Conservation (phyloP, 2,113 vertebrate species). For the Rhinoderma darwinii region DNA sequence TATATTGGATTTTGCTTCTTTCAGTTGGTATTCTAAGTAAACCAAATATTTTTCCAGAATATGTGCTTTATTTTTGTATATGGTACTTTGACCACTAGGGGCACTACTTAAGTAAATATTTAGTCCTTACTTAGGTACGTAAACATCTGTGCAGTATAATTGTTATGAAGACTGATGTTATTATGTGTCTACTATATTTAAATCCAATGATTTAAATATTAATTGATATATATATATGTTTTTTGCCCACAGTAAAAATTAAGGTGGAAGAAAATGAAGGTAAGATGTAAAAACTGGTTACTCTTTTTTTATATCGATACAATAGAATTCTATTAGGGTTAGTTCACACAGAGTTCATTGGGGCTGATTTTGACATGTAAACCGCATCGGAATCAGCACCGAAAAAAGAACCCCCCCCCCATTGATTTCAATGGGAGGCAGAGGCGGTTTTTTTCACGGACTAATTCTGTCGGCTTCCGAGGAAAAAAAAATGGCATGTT, state of each 20-base stretch:
- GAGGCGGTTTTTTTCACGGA: too few species aligned
- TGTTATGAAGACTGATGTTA: not conserved
- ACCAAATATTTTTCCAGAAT: not conserved
- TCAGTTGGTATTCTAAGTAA: not conserved
- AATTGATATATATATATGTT: not conserved
- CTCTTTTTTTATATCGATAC: too few species aligned
- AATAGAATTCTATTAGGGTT: too few species aligned
- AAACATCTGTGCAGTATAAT: not conserved
- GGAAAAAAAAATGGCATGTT: too few species aligned
- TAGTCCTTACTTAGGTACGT: not conserved
- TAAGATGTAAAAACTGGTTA: not conserved
- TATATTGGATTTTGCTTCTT: too few species aligned
- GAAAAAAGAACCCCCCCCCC: too few species aligned
- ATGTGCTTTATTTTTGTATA: too few species aligned
- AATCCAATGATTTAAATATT: not conserved
- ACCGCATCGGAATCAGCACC: too few species aligned
- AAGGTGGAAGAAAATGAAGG: constrained; percentile 69
- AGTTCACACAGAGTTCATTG: too few species aligned
- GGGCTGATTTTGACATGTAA: too few species aligned
- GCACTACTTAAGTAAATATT: not conserved
- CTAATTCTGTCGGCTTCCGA: too few species aligned
- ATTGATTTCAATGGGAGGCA: too few species aligned
- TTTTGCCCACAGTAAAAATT: constrained; percentile 74
- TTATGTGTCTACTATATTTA: not conserved
- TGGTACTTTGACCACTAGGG: not conserved